phyloP scores from a whole-genome alignment of 2,797 vertebrate species.

The Apogon talboti region DNA sequence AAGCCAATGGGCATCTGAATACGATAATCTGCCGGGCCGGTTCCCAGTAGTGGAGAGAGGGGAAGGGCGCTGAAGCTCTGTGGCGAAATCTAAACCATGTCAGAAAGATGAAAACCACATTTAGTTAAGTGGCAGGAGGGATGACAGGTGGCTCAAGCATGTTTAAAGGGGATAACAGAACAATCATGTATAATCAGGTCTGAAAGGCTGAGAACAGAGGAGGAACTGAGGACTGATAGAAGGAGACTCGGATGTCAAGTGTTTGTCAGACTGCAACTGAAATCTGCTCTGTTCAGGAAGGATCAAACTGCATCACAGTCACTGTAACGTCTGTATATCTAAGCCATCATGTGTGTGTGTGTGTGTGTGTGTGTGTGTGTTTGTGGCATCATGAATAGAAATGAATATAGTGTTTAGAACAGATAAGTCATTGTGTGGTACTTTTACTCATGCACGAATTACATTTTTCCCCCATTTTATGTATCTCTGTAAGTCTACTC shows the following conservation, averaged over 20 bases:
- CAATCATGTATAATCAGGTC: constrained; percentile 70
- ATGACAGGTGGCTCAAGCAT: constrained; percentile 59
- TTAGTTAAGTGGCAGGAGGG: constrained; percentile 56
- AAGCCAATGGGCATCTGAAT: constrained; percentile 30
- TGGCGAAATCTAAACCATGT: constrained; percentile 61
- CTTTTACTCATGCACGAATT: too few species aligned
- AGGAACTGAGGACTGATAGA: constrained; percentile 51
- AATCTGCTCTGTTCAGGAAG: constrained; percentile 11
- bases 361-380: constrained; percentile 32
- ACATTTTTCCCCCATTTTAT: too few species aligned
- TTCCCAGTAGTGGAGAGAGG: constrained; percentile 41
- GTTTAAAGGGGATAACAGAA: constrained; percentile 56
- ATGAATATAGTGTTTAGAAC: not conserved
- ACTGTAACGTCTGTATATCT: constrained; percentile 11
- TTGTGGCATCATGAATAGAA: constrained; percentile 5
- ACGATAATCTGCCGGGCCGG: constrained; percentile 35
- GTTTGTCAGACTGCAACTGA: constrained; percentile 50
- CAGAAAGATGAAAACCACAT: constrained; percentile 73
- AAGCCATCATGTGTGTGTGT: constrained; percentile 25
- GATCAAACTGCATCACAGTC: constrained; percentile 42
- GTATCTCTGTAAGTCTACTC: too few species aligned
- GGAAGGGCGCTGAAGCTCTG: constrained; percentile 24
- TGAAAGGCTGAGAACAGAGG: constrained; percentile 66
- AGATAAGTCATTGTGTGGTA: too few species aligned
- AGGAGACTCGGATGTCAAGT: constrained; percentile 70